phyloP scores from a whole-genome alignment of 2,888 invertebrate species.

The Eurois occulta region DNA sequence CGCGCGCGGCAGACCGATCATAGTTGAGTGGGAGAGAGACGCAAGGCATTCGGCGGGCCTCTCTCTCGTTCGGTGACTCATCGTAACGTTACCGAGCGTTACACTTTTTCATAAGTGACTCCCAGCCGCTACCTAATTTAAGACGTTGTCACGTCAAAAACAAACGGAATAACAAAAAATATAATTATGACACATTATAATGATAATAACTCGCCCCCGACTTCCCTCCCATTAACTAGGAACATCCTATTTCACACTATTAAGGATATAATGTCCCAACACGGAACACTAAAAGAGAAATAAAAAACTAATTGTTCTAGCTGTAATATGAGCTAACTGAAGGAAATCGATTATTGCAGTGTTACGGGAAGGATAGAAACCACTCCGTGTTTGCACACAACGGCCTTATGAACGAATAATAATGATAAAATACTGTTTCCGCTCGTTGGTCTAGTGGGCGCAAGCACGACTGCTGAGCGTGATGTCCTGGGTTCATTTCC shows the following conservation, averaged over 20 bases:
- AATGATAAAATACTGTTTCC: background rate
- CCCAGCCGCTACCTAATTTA: too few relatives aligned
- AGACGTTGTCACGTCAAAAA: too few relatives aligned
- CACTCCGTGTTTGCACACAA: background rate
- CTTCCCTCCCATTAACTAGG: background rate
- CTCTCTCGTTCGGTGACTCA: too few relatives aligned
- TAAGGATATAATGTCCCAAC: slow-evolving; percentile 41
- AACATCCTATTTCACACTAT: slow-evolving; percentile 23
- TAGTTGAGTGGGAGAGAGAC: too few relatives aligned
- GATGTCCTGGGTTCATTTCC: background rate
- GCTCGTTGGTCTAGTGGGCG: background rate
- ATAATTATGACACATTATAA: too few relatives aligned
- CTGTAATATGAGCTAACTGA: slow-evolving; percentile 3
- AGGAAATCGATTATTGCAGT: slow-evolving; percentile 35
- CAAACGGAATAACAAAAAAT: background rate
- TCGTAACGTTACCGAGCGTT: too few relatives aligned
- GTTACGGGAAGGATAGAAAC: slow-evolving; percentile 46
- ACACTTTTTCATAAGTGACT: too few relatives aligned
- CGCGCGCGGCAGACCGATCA: too few relatives aligned
- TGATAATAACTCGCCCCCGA: background rate
- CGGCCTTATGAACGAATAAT: background rate
- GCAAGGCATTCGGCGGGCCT: too few relatives aligned
- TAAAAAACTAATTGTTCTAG: slow-evolving; percentile 27
- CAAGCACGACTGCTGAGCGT: background rate
- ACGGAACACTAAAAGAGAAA: slow-evolving; percentile 1